Conservation (phyloP, 2,888 invertebrate genomes). For the Hanleya hanleyi region DNA sequence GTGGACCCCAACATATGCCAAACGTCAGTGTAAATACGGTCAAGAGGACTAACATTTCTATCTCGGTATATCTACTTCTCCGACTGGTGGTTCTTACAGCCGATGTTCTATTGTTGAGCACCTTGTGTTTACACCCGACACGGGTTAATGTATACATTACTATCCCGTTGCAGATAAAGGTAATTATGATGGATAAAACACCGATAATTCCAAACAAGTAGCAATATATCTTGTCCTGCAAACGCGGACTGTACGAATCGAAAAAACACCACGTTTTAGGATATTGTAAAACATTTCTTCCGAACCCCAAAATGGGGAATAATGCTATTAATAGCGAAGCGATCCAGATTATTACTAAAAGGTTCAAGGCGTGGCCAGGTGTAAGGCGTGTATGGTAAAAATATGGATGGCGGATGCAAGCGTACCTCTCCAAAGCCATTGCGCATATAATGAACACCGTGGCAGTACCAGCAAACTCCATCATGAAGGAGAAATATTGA, state of each 20-base stretch:
- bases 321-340: slow-evolving; percentile 60
- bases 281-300: slow-evolving; percentile 66
- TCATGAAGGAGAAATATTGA: slow-evolving; percentile 70
- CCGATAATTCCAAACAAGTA: slow-evolving; percentile 64
- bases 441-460: slow-evolving; percentile 71
- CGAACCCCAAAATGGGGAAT: slow-evolving; percentile 69
- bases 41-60: slow-evolving; percentile 72
- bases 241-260: slow-evolving; percentile 62
- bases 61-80: slow-evolving; percentile 64
- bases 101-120: slow-evolving; percentile 38
- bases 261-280: slow-evolving; percentile 73
- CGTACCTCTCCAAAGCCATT: slow-evolving; percentile 72
- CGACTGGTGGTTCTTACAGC: slow-evolving; percentile 46
- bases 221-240: slow-evolving; percentile 57
- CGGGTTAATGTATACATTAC: slow-evolving; percentile 61
- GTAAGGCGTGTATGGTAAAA: slow-evolving; percentile 64
- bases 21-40: slow-evolving; percentile 71
- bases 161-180: slow-evolving; percentile 59
- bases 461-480: slow-evolving; percentile 69
- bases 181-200: slow-evolving; percentile 52
- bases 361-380: slow-evolving; percentile 59
- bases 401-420: slow-evolving; percentile 69
- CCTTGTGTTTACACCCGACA: slow-evolving; percentile 53
- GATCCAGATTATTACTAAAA: slow-evolving; percentile 59
- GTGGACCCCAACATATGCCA: slow-evolving; percentile 70